These are phyloP conservation scores for Stichopus chloronotus DNA, from an alignment of 35 echinoderm and acorn worm species.

Conservation along the genomic window DNA sequence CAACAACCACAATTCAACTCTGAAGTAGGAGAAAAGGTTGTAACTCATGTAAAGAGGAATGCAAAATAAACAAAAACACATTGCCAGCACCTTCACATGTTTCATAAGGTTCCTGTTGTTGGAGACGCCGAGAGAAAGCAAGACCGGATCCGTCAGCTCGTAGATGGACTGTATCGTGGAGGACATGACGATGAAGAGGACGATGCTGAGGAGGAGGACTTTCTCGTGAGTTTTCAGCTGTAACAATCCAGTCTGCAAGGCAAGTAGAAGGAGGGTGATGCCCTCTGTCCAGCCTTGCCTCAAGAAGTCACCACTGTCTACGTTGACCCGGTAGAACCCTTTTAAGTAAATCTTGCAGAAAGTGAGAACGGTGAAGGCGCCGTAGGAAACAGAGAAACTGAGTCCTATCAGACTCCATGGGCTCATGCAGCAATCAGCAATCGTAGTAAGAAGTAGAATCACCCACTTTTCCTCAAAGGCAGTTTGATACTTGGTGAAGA, in stretches of 20 bases:
- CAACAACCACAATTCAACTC: constrained; percentile 85
- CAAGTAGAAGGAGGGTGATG: constrained; percentile 79
- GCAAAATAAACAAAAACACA: constrained; percentile 71
- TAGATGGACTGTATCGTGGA: constrained; percentile 93
- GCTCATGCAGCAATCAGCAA: constrained; percentile 90
- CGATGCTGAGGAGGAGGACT: constrained; percentile 81
- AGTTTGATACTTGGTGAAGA: constrained; percentile 46
- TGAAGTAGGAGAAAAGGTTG: constrained; percentile 71
- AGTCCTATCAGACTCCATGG: constrained; percentile 95
- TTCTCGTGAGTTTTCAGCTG: constrained; percentile 80
- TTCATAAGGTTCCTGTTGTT: constrained; percentile 74
- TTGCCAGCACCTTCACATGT: constrained; percentile 79
- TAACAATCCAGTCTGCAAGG: constrained; percentile 83
- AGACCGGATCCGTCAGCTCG: constrained; percentile 82
- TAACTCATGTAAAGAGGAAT: constrained; percentile 87
- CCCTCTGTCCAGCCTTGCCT: constrained; percentile 89
- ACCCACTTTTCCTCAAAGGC: constrained; percentile 78
- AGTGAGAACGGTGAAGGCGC: constrained; percentile 76
- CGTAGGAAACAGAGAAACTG: constrained; percentile 89
- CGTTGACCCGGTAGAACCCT: constrained; percentile 62
- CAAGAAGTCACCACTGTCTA: constrained; percentile 58
- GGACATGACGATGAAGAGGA: constrained; percentile 89
- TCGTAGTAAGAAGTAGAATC: constrained; percentile 69
- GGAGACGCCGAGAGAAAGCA: constrained; percentile 83
- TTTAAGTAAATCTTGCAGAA: constrained; percentile 94